Evolutionary conservation across 2,888 invertebrate species (phyloP).

Genomic region (Rhynchonema sp.): DNA sequence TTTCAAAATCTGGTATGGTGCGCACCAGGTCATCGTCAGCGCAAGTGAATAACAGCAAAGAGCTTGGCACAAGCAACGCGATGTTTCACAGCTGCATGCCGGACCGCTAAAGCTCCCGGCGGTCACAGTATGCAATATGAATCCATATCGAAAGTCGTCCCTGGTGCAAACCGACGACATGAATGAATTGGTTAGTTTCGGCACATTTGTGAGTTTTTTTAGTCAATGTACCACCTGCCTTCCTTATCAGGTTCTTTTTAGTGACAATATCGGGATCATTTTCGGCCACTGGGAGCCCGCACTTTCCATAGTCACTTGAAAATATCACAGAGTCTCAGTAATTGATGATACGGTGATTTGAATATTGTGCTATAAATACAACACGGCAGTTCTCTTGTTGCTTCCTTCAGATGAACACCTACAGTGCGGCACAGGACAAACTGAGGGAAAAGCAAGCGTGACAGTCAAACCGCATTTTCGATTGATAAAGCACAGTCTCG

Average conservation of each 20-base stretch:
- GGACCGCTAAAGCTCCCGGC: not conserved
- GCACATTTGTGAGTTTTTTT: not conserved
- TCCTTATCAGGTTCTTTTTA: not conserved
- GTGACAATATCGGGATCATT: too few species aligned
- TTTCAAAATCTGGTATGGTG: not conserved
- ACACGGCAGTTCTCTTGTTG: too few species aligned
- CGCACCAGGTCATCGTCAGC: not conserved
- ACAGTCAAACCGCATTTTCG: too few species aligned
- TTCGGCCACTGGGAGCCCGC: too few species aligned
- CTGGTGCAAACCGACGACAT: not conserved
- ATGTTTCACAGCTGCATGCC: not conserved
- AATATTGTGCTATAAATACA: too few species aligned
- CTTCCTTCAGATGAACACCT: too few species aligned
- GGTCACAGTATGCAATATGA: not conserved
- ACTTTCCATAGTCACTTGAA: too few species aligned
- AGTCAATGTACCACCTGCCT: not conserved
- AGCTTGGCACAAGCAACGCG: not conserved
- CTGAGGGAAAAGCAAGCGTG: too few species aligned
- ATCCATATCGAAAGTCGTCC: not conserved
- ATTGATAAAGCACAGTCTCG: too few species aligned
- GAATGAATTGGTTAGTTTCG: not conserved
- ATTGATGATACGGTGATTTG: too few species aligned
- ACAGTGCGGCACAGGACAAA: too few species aligned
- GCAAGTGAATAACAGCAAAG: not conserved
- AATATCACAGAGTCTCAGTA: too few species aligned